Evolutionary conservation across 2,797 vertebrate species (phyloP).

Genomic region (Sebastes diploproa): DNA sequence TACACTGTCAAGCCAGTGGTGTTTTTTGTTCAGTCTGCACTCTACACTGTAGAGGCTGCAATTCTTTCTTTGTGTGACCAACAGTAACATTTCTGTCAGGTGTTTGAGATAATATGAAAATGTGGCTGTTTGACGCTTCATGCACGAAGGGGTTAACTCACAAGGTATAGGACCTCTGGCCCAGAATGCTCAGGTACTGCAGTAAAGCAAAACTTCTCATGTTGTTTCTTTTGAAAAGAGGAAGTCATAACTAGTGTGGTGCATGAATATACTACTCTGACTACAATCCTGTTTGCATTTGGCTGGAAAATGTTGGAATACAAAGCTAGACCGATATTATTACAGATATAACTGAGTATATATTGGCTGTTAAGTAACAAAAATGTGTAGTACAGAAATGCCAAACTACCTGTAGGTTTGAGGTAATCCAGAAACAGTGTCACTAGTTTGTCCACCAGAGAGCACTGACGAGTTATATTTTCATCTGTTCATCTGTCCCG

Average conservation of each 20-base stretch:
- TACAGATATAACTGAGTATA: not conserved
- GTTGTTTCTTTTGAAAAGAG: not conserved
- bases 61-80: no score
- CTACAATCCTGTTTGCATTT: not conserved
- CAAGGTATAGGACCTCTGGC: not conserved
- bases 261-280: not conserved
- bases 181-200: not conserved
- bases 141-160: not conserved
- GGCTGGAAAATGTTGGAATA: not conserved
- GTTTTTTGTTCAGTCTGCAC: no score
- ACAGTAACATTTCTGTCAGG: no score
- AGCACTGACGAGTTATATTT: not conserved
- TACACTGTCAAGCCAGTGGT: no score
- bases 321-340: not conserved
- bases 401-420: not conserved
- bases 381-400: not conserved
- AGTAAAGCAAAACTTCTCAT: not conserved
- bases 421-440: not conserved
- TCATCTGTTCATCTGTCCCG: not conserved
- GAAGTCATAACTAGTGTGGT: not conserved
- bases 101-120: not conserved
- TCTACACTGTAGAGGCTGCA: no score
- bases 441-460: not conserved
- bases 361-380: not conserved
- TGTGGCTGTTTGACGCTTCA: not conserved